phyloP scores from a whole-genome alignment of 2,888 invertebrate species.

The Lucinisca nassula region DNA sequence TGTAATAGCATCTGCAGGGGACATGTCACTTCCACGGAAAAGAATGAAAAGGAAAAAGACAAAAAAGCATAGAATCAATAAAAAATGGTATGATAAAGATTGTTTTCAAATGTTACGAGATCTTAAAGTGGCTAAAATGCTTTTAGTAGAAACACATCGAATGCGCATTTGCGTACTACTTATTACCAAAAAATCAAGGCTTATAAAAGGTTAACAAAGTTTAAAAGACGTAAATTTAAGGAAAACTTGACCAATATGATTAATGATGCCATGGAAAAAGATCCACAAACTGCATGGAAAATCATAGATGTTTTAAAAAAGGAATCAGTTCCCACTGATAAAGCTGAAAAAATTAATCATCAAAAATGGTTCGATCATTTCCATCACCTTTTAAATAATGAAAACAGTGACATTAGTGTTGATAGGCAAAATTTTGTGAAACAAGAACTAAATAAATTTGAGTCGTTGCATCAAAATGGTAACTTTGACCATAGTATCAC shows the following conservation, averaged over 20 bases:
- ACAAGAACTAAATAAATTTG: not conserved
- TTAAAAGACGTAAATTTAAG: not conserved
- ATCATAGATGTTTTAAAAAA: not conserved
- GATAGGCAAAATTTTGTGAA: not conserved
- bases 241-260: not conserved
- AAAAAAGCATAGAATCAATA: not conserved
- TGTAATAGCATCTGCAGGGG: not conserved
- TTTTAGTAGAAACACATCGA: not conserved
- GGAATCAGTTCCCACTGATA: not conserved
- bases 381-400: not conserved
- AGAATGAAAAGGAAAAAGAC: not conserved
- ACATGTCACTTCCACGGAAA: not conserved
- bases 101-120: not conserved
- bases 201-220: not conserved
- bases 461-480: not conserved
- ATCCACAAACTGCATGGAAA: not conserved
- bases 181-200: not conserved
- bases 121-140: not conserved
- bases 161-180: not conserved
- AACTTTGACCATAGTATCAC: not conserved
- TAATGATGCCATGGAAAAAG: not conserved
- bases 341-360: not conserved
- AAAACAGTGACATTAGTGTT: not conserved
- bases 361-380: not conserved
- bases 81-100: not conserved